Conservation (phyloP, 1,140 invertebrate genomes). For the Mizuhopecten yessoensis region DNA sequence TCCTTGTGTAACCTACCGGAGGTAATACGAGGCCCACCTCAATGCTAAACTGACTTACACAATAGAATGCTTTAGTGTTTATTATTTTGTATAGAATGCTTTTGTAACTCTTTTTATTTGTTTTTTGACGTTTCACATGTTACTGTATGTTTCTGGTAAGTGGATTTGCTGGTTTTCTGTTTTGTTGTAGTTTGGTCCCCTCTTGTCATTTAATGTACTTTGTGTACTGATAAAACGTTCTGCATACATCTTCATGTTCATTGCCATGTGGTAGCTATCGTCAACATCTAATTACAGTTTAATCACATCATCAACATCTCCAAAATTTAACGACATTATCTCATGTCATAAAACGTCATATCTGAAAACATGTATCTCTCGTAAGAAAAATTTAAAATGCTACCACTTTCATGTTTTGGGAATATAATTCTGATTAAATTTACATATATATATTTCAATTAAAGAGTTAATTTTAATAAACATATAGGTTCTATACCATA, state of each 20-base stretch:
- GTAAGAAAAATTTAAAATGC: too few relatives aligned
- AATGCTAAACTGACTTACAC: too few relatives aligned
- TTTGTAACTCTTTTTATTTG: not conserved
- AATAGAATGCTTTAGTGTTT: not conserved
- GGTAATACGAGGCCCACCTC: too few relatives aligned
- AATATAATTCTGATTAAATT: too few relatives aligned
- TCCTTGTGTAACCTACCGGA: too few relatives aligned
- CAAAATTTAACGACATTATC: not conserved
- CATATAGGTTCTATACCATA: too few relatives aligned
- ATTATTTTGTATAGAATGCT: not conserved
- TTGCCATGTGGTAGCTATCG: not conserved
- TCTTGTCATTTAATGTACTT: not conserved
- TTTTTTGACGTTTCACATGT: constrained; percentile 14
- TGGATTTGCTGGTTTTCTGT: constrained; percentile 18
- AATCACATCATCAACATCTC: not conserved
- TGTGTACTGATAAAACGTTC: not conserved
- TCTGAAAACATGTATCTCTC: too few relatives aligned
- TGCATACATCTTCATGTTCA: not conserved
- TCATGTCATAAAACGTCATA: not conserved
- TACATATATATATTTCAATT: too few relatives aligned
- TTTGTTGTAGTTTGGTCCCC: not conserved
- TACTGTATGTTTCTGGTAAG: not conserved
- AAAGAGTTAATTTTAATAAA: too few relatives aligned
- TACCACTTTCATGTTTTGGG: too few relatives aligned
- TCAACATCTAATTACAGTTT: not conserved